Base-by-base conservation (phyloP, 2,113 vertebrate species). In the Sporophila hypoxantha region DNA sequence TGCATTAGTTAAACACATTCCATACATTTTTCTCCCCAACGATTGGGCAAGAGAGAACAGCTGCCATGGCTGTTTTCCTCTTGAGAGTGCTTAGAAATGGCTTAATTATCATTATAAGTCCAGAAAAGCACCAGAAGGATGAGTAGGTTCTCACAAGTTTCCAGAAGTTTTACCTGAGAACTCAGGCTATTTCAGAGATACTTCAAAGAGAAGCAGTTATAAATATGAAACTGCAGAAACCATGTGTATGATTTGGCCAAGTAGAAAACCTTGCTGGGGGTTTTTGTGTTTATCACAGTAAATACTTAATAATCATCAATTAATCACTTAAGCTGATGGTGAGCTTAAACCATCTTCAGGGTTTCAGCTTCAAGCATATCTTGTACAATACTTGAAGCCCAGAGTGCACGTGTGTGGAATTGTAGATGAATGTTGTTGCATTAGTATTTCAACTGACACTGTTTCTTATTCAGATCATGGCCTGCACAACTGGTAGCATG, bases 1-100 rank as follows among this genome's bases (percentile, higher is more conserved):
- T 73, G 64, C 60, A 22, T 86, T 73, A 85, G 86, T 91, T 86
- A 79, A 92, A 79, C 70, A 29, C 89, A 76, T 93, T 92, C 93
- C 74, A 26, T 76, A 69, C 66, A 82, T 93, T 91, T 79, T 95
- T 94, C 81, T 91, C 62, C 64, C 44, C 39, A 76, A n/a, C 0
- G 0, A 66, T 10, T 23, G 14, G 77, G 23, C 32, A 85, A 83
- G 39, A 41, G 76, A 44, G 57, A 77, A 83, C 73, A 71, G 81
- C 23, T 89, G 39, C 66, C 18, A 21, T 52, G 55, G 30, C 37
- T 88, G 32, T 65, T 89, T 39, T 86, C 6, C 64, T 42, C 56
- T 49, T 19, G 19, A 77, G 30, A 39, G 27, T 59, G 30, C 13
- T 75, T 85, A 73, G 44, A 86, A 85, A 66, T 76, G 22, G 85